A percentile compares a stretch with the other conserved stretches of the same genome.
phyloP scores from a whole-genome alignment of 2,113 vertebrate species.

The Tetrax tetrax region DNA sequence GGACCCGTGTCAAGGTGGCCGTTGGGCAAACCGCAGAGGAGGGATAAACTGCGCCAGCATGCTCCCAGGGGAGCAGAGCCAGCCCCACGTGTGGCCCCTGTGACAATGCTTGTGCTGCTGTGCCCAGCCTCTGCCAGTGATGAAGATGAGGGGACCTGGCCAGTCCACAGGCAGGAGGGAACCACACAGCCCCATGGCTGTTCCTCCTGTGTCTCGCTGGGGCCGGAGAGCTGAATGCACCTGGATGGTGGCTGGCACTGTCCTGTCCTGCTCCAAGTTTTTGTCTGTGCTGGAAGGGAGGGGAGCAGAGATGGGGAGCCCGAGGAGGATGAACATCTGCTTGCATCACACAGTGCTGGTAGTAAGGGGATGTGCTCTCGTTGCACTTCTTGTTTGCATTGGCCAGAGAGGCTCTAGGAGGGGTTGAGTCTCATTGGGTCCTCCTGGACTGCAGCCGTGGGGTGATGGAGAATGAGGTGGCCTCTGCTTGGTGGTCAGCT shows the following conservation, averaged over 20 bases:
- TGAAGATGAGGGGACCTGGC: background rate
- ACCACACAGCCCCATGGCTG: too few relatives aligned
- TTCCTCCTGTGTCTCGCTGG: background rate
- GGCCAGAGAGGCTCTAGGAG: background rate
- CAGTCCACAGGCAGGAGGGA: background rate
- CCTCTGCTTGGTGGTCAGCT: background rate
- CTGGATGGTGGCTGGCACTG: background rate
- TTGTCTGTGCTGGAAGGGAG: background rate
- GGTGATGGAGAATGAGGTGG: background rate
- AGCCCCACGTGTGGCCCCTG: background rate
- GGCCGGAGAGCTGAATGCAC: background rate
- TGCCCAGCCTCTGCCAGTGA: background rate
- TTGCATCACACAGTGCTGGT: background rate
- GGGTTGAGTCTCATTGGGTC: accelerated
- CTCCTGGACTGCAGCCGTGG: background rate
- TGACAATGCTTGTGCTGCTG: background rate
- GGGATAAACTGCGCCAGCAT: accelerated
- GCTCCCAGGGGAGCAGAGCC: background rate
- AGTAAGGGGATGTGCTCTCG: accelerated
- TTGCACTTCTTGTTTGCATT: background rate
- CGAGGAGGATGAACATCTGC: background rate
- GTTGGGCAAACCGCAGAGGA: background rate
- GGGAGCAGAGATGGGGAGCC: background rate
- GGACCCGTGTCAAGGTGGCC: background rate
- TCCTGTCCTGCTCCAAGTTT: background rate